Percentiles rank a stretch among this genome's conserved stretches.
phyloP scores from a whole-genome alignment of 2,888 invertebrate species.

The Athalia rosae region DNA sequence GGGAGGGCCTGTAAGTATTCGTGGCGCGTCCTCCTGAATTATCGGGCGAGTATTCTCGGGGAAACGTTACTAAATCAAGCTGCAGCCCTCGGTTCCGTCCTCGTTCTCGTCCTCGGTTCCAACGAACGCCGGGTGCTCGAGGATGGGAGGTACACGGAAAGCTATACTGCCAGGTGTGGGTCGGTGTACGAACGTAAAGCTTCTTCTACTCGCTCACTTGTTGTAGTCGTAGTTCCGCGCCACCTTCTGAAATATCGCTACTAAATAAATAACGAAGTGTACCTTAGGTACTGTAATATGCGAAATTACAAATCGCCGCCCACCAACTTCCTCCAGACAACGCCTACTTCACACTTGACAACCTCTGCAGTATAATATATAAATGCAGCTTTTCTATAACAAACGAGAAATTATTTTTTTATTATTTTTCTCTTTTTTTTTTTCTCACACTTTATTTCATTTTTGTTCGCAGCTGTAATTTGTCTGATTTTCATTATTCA shows the following conservation, averaged over 20 bases:
- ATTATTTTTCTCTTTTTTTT: too few species aligned
- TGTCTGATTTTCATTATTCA: too few species aligned
- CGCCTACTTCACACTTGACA: too few species aligned
- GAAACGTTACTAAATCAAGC: slow-evolving; percentile 68
- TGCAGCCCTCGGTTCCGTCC: slow-evolving; percentile 38
- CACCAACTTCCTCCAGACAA: not conserved
- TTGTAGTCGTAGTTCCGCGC: slow-evolving; percentile 11
- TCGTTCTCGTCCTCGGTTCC: not conserved
- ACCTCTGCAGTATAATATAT: slow-evolving; percentile 6
- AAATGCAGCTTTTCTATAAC: too few species aligned
- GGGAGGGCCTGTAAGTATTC: slow-evolving; percentile 64
- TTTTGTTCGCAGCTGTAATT: too few species aligned
- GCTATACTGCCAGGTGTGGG: slow-evolving; percentile 48
- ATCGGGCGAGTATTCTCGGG: slow-evolving; percentile 66
- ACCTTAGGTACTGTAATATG: slow-evolving; percentile 60
- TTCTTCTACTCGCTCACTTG: not conserved
- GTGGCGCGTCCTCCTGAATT: slow-evolving; percentile 67
- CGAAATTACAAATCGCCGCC: slow-evolving; percentile 60
- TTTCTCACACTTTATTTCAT: too few species aligned
- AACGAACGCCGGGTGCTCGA: not conserved
- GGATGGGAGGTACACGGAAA: slow-evolving; percentile 41
- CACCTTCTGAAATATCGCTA: slow-evolving; percentile 36
- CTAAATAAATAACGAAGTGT: slow-evolving; percentile 14
- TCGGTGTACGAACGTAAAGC: too few species aligned
- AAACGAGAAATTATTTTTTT: too few species aligned